Conservation (phyloP, 2,888 invertebrate genomes). For the Lasioglossum malachurum region DNA sequence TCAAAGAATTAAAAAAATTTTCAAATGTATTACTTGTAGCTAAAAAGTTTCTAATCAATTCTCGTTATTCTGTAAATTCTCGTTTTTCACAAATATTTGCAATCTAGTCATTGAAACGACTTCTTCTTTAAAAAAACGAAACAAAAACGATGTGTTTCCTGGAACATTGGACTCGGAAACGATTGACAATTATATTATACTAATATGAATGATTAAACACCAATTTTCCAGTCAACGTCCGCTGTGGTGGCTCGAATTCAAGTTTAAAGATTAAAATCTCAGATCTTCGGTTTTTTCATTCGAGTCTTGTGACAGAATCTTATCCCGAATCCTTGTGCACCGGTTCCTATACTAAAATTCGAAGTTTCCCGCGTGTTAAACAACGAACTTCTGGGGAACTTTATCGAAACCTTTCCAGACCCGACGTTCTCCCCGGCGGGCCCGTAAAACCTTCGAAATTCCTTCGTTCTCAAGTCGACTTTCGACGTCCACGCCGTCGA, state of each 20-base stretch:
- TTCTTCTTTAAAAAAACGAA: too few relatives aligned
- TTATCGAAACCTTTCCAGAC: neutral
- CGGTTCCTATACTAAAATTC: neutral
- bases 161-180: too few relatives aligned
- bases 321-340: neutral
- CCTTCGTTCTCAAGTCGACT: neutral
- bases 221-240: neutral
- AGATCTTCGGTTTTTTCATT: slow-evolving; percentile 15
- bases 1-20: too few relatives aligned
- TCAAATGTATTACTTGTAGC: too few relatives aligned
- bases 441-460: neutral
- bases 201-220: neutral
- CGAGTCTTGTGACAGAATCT: slow-evolving; percentile 27
- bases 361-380: neutral
- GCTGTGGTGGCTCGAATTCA: slow-evolving; percentile 12
- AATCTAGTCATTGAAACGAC: too few relatives aligned
- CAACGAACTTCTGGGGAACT: neutral
- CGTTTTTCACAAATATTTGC: too few relatives aligned
- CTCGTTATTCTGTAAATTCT: too few relatives aligned
- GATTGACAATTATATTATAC: too few relatives aligned
- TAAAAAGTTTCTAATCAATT: too few relatives aligned
- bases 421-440: neutral
- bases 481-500: neutral
- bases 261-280: slow-evolving; percentile 33
- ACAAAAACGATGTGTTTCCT: too few relatives aligned